Evolutionary conservation across 2,888 invertebrate genomes (phyloP), one percentile per base, ranked within the genome.

Genomic region (Tolmerus cingulatus): DNA sequence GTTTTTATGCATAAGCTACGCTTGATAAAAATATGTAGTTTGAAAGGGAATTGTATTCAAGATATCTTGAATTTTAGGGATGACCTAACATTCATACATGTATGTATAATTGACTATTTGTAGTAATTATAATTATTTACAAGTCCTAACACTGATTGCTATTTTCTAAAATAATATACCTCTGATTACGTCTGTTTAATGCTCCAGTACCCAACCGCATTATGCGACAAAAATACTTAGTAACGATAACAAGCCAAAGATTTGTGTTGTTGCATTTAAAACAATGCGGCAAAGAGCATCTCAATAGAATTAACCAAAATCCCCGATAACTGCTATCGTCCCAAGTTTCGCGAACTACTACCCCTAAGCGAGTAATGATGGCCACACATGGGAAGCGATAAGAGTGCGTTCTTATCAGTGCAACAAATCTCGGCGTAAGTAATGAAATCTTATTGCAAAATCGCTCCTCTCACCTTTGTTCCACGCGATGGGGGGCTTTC

Each of bases 401-500:
- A 66, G 66, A 27, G 27, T 66, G 66, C 66, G 27, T 23, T 12
- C 23, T 66, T 66, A 66, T 66, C 66, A 66, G 12, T 12, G 66
- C 12, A 27, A 66, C 27, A 66, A 27, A 27, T 66, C 66, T 27
- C 27, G 23, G 19, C 66, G 27, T 27, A 66, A 27, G 12, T 66
- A 66, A 66, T 66, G 27, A 66, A 66, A 66, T 27, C 9, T 66
- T 66, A 66, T 66, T 66, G 16, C 78, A 27, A 27, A 66, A 66
- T 14, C 66, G 27, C 19, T 66, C 7, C 66, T 66, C 88, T 86
- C 87, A 90, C 95, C 96, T 91, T 96, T 96, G 90, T 96, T 95
- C 96, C 96, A 96, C 89, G 95, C 94, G 0, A 96, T 96, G 2
- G 96, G 96, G 0, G 96, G 96, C 90, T 95, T 96, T 0, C 96